These are phyloP conservation scores for Athalia rosae DNA, from an alignment of 2,888 invertebrate genomes.

Conservation along the genomic window DNA sequence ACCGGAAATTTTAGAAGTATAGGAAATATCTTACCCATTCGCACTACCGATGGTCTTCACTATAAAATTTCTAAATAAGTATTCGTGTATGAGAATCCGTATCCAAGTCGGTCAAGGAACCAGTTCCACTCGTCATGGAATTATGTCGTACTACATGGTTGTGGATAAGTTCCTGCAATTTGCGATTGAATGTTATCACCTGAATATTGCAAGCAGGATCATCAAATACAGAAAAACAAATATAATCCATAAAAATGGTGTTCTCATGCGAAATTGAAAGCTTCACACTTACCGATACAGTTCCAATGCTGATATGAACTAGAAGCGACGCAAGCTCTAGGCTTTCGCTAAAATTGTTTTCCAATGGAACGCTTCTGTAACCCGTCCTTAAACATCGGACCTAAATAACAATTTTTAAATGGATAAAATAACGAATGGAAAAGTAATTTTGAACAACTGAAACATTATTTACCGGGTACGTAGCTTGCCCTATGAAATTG, in stretches of 20 bases:
- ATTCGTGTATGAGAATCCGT: slow-evolving; percentile 35
- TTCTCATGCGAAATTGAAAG: background rate
- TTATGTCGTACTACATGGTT: slow-evolving; percentile 41
- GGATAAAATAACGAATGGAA: background rate
- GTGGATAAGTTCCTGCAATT: slow-evolving; percentile 26
- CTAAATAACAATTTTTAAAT: slow-evolving; percentile 69
- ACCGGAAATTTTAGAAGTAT: background rate
- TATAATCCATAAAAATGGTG: background rate
- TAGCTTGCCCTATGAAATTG: slow-evolving; percentile 97
- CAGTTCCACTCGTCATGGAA: slow-evolving; percentile 27
- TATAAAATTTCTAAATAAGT: slow-evolving; percentile 16
- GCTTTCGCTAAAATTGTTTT: slow-evolving; percentile 94
- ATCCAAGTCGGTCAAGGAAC: slow-evolving; percentile 30
- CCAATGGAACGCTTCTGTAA: slow-evolving; percentile 92
- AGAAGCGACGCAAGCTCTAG: slow-evolving; percentile 93
- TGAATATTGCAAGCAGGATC: background rate
- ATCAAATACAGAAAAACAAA: background rate
- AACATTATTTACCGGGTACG: slow-evolving; percentile 82
- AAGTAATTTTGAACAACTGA: background rate
- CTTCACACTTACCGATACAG: slow-evolving; percentile 66
- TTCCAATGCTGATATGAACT: slow-evolving; percentile 84
- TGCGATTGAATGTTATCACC: background rate
- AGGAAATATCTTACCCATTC: slow-evolving; percentile 8
- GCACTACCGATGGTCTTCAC: background rate
- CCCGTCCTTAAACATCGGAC: slow-evolving; percentile 87